These are phyloP conservation scores for Chaetodon auriga DNA, from an alignment of 2,113 vertebrate species.

Conservation along the genomic window DNA sequence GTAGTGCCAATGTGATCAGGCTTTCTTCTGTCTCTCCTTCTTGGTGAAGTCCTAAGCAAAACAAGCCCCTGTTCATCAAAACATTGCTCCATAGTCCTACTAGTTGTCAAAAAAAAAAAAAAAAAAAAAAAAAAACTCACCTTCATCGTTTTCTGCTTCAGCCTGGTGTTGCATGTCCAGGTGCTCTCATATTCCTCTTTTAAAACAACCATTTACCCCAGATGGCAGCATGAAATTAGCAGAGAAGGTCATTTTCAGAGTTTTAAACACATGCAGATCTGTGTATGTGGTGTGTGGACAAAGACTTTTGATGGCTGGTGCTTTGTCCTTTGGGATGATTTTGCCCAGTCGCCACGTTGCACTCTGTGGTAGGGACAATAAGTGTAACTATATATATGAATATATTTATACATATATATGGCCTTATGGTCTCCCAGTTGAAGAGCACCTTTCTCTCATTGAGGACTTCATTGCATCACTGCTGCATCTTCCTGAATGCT, in stretches of 20 bases:
- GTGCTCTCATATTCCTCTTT: neutral
- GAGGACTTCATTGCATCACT: neutral
- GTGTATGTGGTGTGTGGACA: neutral
- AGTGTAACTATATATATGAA: too few relatives aligned
- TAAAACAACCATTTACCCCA: neutral
- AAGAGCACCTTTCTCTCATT: neutral
- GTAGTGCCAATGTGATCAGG: neutral
- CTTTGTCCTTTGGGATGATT: neutral
- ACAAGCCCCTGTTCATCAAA: neutral
- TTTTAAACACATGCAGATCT: neutral
- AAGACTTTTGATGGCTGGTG: too few relatives aligned
- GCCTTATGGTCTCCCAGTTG: neutral
- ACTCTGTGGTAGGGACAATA: neutral
- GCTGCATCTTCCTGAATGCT: neutral
- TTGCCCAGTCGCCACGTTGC: neutral
- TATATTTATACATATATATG: too few relatives aligned
- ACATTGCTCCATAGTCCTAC: neutral
- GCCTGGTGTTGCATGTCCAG: constrained; percentile 13
- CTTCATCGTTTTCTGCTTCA: neutral
- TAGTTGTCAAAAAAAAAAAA: too few relatives aligned
- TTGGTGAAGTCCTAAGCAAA: neutral
- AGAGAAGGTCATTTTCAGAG: neutral
- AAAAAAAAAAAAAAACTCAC: too few relatives aligned
- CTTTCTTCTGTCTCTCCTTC: constrained; percentile 23
- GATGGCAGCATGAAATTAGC: neutral